These are phyloP conservation scores for Syritta pipiens DNA, from an alignment of 2,888 invertebrate species.

Conservation along the genomic window DNA sequence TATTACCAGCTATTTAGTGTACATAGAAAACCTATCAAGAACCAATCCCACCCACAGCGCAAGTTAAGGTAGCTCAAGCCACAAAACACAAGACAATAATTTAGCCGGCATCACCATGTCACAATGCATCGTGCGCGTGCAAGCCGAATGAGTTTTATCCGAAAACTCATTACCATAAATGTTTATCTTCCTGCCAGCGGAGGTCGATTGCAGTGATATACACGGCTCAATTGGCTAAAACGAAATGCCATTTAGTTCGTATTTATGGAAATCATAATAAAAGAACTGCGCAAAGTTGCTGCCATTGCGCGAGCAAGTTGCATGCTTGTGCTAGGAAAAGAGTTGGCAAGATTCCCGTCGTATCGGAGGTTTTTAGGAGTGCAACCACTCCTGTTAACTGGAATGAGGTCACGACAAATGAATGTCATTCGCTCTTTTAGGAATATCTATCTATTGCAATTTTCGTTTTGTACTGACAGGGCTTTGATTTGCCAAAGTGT, in stretches of 20 bases:
- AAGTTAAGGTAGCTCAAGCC: constrained; percentile 40
- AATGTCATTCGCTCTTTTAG: constrained; percentile 35
- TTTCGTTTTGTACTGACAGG: not conserved
- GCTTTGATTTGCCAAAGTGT: not conserved
- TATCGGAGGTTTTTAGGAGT: too few species aligned
- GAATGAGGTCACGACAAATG: constrained; percentile 45
- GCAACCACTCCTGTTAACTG: constrained; percentile 46
- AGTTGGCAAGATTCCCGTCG: constrained; percentile 4
- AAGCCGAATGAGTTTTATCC: constrained; percentile 49
- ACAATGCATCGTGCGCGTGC: constrained; percentile 46
- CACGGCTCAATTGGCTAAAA: constrained; percentile 36
- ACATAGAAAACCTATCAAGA: constrained; percentile 48
- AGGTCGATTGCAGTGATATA: constrained; percentile 54
- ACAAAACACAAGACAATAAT: constrained; percentile 44
- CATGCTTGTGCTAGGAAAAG: too few species aligned
- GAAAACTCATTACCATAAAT: constrained; percentile 65
- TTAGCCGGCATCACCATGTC: constrained; percentile 33
- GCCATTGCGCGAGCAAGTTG: constrained; percentile 22
- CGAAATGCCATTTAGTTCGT: constrained; percentile 54
- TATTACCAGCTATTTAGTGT: not conserved
- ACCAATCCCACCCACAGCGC: constrained; percentile 63
- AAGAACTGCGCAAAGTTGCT: constrained; percentile 23
- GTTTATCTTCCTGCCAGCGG: constrained; percentile 57
- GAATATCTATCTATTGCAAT: constrained; percentile 13
- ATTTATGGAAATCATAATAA: constrained; percentile 59